These are phyloP conservation scores for Meteorus cinctellus DNA, from an alignment of 2,888 invertebrate genomes.

Conservation along the genomic window DNA sequence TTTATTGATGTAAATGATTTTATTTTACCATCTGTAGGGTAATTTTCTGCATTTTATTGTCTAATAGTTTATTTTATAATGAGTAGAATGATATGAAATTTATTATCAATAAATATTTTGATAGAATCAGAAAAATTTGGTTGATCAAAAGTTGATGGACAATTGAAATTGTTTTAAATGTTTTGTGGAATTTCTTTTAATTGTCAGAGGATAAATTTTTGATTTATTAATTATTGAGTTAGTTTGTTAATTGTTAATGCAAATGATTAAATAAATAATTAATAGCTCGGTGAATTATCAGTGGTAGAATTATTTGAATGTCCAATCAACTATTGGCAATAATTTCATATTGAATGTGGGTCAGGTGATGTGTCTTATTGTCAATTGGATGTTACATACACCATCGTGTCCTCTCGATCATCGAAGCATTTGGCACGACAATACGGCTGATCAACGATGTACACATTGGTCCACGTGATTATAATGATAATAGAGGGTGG, in stretches of 20 bases:
- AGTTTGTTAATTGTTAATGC: too few species aligned
- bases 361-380: slow-evolving; percentile 4
- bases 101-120: too few species aligned
- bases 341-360: not conserved
- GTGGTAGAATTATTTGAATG: not conserved
- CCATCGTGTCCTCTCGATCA: slow-evolving; percentile 8
- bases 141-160: too few species aligned
- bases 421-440: slow-evolving; percentile 70
- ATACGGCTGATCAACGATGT: slow-evolving; percentile 69
- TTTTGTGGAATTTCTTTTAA: too few species aligned
- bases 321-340: not conserved
- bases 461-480: slow-evolving; percentile 67
- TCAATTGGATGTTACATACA: not conserved
- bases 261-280: not conserved
- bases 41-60: not conserved
- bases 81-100: too few species aligned
- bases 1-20: not conserved
- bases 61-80: too few species aligned
- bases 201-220: too few species aligned
- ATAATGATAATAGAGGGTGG: slow-evolving; percentile 69
- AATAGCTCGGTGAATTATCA: too few species aligned
- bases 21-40: not conserved
- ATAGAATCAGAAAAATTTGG: too few species aligned
- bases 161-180: too few species aligned
- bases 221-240: too few species aligned